Conservation (phyloP, 2,888 invertebrate species). For the Blastobasis adustella region DNA sequence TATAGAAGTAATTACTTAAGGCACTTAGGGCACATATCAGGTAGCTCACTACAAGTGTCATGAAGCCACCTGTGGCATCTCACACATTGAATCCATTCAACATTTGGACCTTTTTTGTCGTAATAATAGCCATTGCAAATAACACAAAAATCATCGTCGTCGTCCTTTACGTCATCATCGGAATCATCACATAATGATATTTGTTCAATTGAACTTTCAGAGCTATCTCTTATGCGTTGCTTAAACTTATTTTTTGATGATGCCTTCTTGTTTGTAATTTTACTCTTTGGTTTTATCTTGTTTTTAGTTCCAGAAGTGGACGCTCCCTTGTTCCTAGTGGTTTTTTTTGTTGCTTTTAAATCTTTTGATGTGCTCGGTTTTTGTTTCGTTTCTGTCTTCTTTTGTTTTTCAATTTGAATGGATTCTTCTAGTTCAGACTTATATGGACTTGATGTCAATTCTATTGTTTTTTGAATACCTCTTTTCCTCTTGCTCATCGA, state of each 20-base stretch:
- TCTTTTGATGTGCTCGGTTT: no score
- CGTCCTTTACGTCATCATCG: slow-evolving; percentile 2
- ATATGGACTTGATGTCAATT: not conserved
- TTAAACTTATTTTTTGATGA: not conserved
- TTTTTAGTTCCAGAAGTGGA: no score
- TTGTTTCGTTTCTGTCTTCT: no score
- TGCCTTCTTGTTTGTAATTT: not conserved
- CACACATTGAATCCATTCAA: slow-evolving; percentile 4
- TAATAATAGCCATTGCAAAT: slow-evolving; percentile 3
- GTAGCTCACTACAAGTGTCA: slow-evolving; percentile 1
- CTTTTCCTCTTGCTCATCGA: not conserved
- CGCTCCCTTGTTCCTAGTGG: no score
- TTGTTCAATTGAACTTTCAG: slow-evolving; percentile 3
- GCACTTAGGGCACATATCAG: slow-evolving; percentile 2
- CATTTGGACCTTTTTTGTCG: slow-evolving; percentile 3
- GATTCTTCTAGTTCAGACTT: not conserved
- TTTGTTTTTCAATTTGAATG: not conserved
- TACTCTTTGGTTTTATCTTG: no score
- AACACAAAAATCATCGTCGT: slow-evolving; percentile 3
- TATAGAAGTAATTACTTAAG: not conserved
- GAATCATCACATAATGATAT: slow-evolving; percentile 5
- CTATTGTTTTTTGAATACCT: not conserved
- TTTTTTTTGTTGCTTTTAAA: no score
- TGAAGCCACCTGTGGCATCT: slow-evolving; percentile 3
- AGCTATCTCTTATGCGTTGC: not conserved